Percentiles rank a stretch among this genome's conserved stretches.
These are phyloP conservation scores for Zeuzera pyrina DNA, from an alignment of 2,888 invertebrate genomes.

Conservation along the genomic window DNA sequence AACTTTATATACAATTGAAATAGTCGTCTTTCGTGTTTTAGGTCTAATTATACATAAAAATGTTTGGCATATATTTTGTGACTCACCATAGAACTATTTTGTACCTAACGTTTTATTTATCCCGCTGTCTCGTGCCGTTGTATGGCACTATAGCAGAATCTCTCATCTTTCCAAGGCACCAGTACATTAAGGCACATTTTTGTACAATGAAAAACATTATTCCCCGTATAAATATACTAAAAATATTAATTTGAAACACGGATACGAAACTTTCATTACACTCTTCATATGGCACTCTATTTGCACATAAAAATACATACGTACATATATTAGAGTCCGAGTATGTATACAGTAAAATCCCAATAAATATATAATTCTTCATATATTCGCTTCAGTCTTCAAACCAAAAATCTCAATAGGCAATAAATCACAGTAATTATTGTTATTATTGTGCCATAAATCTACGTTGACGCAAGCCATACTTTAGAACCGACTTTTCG, in stretches of 20 bases:
- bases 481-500: conserved; percentile 7
- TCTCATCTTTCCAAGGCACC: conserved; percentile 38
- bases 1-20: conserved; percentile 54
- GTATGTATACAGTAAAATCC: conserved; percentile 19
- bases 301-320: conserved; percentile 31
- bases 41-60: conserved; percentile 46
- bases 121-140: conserved; percentile 29
- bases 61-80: conserved; percentile 70
- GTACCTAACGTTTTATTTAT: conserved; percentile 38
- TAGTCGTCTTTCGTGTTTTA: conserved; percentile 33
- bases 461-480: conserved; percentile 6
- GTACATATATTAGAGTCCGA: conserved; percentile 39
- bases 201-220: conserved; percentile 21
- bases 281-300: conserved; percentile 57
- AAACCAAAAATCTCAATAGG: conserved; percentile 67
- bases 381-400: conserved; percentile 54
- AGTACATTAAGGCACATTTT: conserved; percentile 45
- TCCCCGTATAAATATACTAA: conserved; percentile 15
- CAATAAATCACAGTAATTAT: conserved; percentile 58
- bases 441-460: conserved; percentile 41
- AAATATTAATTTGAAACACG: conserved; percentile 13
- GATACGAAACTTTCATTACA: conserved; percentile 19
- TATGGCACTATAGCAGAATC: conserved; percentile 37
- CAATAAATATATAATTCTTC: conserved; percentile 3
- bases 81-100: conserved; percentile 60